A percentile compares a stretch with the other conserved stretches of the same genome.
These are phyloP conservation scores for Antedon mediterranea DNA, from an alignment of 53 echinoderm and acorn worm species.

Conservation along the genomic window DNA sequence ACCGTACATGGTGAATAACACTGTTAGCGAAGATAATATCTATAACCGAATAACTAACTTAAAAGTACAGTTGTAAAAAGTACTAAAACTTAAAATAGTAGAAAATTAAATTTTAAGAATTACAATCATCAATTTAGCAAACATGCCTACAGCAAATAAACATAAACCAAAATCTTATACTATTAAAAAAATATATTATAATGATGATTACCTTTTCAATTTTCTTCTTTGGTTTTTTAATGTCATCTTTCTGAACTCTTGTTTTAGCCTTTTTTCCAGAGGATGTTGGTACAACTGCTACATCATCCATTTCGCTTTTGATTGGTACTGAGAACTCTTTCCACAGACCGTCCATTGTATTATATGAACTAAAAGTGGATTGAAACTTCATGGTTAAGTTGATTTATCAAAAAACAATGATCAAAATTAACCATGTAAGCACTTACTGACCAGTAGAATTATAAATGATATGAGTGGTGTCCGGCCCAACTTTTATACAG, in stretches of 20 bases:
- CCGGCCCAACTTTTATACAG: background rate
- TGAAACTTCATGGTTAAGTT: background rate
- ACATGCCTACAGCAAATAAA: too few relatives aligned
- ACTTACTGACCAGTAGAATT: background rate
- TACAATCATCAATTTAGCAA: too few relatives aligned
- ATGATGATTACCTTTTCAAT: constrained; percentile 52
- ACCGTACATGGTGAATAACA: too few relatives aligned
- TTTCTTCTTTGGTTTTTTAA: constrained; percentile 74
- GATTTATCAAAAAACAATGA: background rate
- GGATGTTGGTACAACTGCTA: background rate
- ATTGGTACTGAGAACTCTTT: background rate
- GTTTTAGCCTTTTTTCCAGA: background rate
- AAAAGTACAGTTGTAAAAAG: too few relatives aligned
- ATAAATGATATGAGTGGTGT: background rate
- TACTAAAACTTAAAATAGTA: too few relatives aligned
- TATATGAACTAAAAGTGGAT: background rate
- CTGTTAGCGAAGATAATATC: too few relatives aligned
- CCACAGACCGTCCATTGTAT: background rate
- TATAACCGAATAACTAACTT: too few relatives aligned
- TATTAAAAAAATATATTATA: too few relatives aligned
- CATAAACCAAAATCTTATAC: too few relatives aligned
- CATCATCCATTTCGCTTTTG: background rate
- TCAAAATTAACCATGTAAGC: background rate
- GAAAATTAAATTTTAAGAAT: too few relatives aligned
- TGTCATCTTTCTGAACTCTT: constrained; percentile 52